Base-by-base conservation (phyloP, 2,888 invertebrate genomes). In the Leucania comma region DNA sequence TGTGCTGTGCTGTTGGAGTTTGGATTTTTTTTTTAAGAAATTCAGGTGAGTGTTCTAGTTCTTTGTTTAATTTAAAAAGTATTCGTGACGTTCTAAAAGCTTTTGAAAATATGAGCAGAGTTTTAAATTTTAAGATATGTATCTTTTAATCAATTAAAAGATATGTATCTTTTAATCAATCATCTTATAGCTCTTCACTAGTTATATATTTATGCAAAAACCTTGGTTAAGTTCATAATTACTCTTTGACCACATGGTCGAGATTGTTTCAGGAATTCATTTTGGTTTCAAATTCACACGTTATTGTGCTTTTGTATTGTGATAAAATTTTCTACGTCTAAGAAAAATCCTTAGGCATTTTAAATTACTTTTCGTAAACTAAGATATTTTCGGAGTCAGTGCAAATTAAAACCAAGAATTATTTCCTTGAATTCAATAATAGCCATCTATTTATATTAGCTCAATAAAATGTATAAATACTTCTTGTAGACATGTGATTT, bases 1-100 rank as follows among this genome's bases (percentile, higher is more conserved):
- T 83, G 86, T 86, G 84, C 87, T 86, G 87, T 84, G 87, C 68
- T 61, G 72, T 56, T 67, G 60, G 61, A 65, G 69, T 72, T 87
- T 20, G 80, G 80, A 85, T 87, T 87, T 67, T 70, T 76, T 79
- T 72, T 67, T 57, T 26, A 29, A 60, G 50, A 73, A 35, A 60
- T 61, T 70, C 70, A 76, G 86, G 87, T 86, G 67, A 87, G 87
- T 86, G 4, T 1, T n/a, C 14, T 20, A 20, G 3, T 74, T 50
- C 1, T 38, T 53, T 38, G 42, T 46, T 20, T 50, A 3, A 54
- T 4, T 35, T 20, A 9, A 64, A 35, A 12, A 17, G 9, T 14
- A 20, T 26, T 20, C 14, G 9, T 20, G 1, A 0, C 0, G 22
- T 22, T 42, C 35, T 14, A 10, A 57, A 42, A 3, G 2, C 22